Evolutionary conservation across 2,888 invertebrate genomes (phyloP).

Genomic region (Chalcis sispes): DNA sequence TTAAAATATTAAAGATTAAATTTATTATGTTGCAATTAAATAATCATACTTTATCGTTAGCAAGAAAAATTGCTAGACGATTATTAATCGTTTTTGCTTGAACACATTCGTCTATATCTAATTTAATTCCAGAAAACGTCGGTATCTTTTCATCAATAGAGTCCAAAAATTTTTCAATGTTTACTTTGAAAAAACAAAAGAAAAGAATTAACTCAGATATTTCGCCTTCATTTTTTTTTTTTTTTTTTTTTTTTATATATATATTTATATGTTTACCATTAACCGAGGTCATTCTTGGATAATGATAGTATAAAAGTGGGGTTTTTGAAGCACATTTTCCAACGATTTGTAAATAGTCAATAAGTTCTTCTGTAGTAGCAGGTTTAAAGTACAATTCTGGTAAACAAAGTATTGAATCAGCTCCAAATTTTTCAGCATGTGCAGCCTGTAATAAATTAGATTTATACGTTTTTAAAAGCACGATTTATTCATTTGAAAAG

Average conservation of each 20-base stretch:
- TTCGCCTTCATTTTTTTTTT: neutral
- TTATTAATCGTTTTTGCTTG: constrained; percentile 79
- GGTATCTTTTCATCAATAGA: constrained; percentile 81
- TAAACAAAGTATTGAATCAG: constrained; percentile 83
- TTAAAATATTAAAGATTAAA: neutral
- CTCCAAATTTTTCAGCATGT: constrained; percentile 82
- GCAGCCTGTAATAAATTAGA: constrained; percentile 77
- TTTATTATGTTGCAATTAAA: neutral
- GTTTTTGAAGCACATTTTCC: constrained; percentile 85
- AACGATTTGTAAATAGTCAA: constrained; percentile 82
- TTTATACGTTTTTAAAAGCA: too few species aligned
- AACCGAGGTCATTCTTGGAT: constrained; percentile 2
- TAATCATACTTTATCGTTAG: constrained; percentile 81
- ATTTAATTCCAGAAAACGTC: constrained; percentile 89
- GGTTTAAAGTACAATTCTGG: constrained; percentile 89
- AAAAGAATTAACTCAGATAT: neutral
- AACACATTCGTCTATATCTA: constrained; percentile 83
- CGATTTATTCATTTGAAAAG: too few species aligned
- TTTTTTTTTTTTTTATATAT: too few species aligned
- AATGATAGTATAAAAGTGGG: constrained; percentile 89
- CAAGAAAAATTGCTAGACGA: constrained; percentile 81
- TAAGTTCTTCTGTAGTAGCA: constrained; percentile 79
- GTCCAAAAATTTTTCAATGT: constrained; percentile 84
- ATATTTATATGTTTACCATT: constrained; percentile 19
- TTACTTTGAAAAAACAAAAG: constrained; percentile 78